These are phyloP conservation scores for Phalangium opilio DNA, from an alignment of 2,888 invertebrate species.

Conservation along the genomic window DNA sequence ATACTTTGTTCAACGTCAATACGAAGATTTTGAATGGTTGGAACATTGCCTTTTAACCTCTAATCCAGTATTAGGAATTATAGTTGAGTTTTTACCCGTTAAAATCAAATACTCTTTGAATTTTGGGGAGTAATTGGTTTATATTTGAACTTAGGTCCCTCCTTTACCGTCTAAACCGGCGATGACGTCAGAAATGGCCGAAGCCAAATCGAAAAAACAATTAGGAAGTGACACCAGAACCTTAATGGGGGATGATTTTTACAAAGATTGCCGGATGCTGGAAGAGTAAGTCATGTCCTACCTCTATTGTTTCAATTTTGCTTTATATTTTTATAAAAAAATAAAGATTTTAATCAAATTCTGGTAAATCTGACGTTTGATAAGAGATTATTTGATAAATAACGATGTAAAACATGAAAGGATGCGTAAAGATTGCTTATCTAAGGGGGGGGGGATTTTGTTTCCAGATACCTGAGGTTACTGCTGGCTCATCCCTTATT, in stretches of 20 bases:
- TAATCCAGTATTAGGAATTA: conserved; percentile 29
- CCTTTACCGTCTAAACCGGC: conserved; percentile 32
- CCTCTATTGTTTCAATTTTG: not conserved
- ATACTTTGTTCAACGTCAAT: conserved; percentile 24
- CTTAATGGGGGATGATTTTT: conserved; percentile 32
- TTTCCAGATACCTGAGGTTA: conserved; percentile 28
- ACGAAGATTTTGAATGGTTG: conserved; percentile 35
- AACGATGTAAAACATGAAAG: not conserved
- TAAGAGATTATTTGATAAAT: not conserved
- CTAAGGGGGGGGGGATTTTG: not conserved
- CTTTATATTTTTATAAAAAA: not conserved
- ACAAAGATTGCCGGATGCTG: conserved; percentile 30
- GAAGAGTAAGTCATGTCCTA: conserved; percentile 27
- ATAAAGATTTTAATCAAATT: not conserved
- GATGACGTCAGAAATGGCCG: conserved; percentile 31
- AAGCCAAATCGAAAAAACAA: conserved; percentile 29
- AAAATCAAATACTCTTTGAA: not conserved
- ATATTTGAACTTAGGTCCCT: conserved; percentile 26
- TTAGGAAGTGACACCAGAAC: conserved; percentile 30
- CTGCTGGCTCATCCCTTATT: conserved; percentile 28
- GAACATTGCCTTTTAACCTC: conserved; percentile 32
- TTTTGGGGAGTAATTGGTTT: not conserved
- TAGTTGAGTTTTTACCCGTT: conserved; percentile 29
- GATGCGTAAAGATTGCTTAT: not conserved
- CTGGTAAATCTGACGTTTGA: not conserved